phyloP scores from a whole-genome alignment of 2,113 vertebrate genomes.

The Diadophis punctatus region DNA sequence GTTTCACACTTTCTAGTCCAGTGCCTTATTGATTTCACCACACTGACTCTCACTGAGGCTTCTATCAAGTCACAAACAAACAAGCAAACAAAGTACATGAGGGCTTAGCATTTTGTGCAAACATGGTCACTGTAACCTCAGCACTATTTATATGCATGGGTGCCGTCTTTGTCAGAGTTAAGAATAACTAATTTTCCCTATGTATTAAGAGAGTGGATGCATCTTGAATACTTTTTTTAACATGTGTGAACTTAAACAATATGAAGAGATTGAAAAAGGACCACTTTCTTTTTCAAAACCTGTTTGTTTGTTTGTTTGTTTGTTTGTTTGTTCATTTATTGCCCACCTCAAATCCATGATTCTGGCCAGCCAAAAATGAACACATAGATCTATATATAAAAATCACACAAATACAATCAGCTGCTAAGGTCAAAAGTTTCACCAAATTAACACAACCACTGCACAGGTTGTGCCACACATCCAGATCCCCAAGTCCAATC shows the following conservation, averaged over 20 bases:
- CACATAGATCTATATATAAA: too few relatives aligned
- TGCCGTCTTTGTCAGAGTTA: neutral
- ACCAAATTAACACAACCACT: neutral
- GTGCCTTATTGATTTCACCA: neutral
- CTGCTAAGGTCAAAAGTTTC: neutral
- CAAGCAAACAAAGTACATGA: neutral
- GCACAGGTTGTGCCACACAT: neutral
- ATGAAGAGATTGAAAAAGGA: neutral
- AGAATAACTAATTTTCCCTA: neutral
- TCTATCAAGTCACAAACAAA: neutral
- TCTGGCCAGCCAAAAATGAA: too few relatives aligned
- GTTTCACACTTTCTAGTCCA: neutral
- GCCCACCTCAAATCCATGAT: neutral
- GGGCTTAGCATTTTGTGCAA: neutral
- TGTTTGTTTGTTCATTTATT: neutral
- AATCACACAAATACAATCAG: neutral
- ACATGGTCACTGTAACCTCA: neutral
- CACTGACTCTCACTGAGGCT: neutral
- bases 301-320: neutral
- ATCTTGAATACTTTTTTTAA: neutral
- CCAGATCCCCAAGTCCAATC: neutral
- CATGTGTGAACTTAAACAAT: neutral
- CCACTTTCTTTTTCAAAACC: neutral
- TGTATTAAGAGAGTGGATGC: neutral
- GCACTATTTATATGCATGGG: neutral